Percentiles rank a stretch among this genome's conserved stretches.
Conservation (phyloP, 2,888 invertebrate species). For the Protophormia terraenovae region DNA sequence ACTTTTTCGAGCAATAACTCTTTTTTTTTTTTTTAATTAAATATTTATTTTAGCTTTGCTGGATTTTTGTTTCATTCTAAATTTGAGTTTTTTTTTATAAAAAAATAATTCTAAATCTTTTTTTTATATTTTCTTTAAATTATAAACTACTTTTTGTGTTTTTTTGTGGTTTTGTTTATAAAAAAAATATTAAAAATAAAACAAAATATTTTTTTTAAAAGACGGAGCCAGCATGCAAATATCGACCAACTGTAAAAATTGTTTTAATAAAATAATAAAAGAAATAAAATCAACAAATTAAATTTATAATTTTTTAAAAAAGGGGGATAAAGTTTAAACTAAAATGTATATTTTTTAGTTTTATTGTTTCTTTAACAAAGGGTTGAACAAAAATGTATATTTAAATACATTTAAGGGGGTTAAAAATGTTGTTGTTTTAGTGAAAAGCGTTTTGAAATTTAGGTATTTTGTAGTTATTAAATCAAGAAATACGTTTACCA, state of each 20-base stretch:
- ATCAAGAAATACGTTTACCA: neutral
- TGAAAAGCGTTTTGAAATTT: slow-evolving; percentile 28
- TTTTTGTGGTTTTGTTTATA: slow-evolving; percentile 55
- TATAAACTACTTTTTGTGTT: slow-evolving; percentile 52
- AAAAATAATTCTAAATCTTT: slow-evolving; percentile 52
- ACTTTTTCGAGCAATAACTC: slow-evolving; percentile 60
- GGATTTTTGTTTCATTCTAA: slow-evolving; percentile 42
- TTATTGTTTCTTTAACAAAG: neutral
- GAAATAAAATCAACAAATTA: slow-evolving; percentile 60
- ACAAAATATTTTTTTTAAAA: slow-evolving; percentile 77
- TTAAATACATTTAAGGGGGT: neutral
- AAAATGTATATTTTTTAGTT: slow-evolving; percentile 6
- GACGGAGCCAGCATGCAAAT: slow-evolving; percentile 82
- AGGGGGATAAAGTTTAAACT: slow-evolving; percentile 12
- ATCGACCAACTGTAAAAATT: slow-evolving; percentile 82
- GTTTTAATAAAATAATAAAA: slow-evolving; percentile 71
- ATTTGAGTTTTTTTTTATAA: slow-evolving; percentile 60
- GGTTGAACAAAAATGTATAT: neutral
- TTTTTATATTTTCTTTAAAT: slow-evolving; percentile 29
- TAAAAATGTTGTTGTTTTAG: slow-evolving; percentile 34
- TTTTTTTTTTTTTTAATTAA: slow-evolving; percentile 8
- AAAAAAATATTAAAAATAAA: slow-evolving; percentile 66
- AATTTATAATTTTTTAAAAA: slow-evolving; percentile 17
- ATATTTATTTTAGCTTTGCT: slow-evolving; percentile 42
- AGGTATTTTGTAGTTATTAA: neutral